Percentiles rank a stretch among this genome's conserved stretches.
phyloP scores from a whole-genome alignment of 2,113 vertebrate species.

The Oreochromis spilurus region DNA sequence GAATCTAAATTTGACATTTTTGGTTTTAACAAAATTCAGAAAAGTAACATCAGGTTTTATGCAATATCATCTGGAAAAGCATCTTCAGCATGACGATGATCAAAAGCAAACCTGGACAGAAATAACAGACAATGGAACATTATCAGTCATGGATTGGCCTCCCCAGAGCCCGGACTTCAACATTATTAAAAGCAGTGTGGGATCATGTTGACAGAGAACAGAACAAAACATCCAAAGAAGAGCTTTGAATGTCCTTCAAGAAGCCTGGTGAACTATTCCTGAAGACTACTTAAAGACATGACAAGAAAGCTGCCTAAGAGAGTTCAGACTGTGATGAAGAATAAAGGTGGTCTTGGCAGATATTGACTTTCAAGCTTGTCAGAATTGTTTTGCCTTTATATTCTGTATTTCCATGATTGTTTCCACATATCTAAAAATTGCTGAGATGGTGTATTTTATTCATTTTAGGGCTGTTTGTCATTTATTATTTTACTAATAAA shows the following conservation, averaged over 20 bases:
- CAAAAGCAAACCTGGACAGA: neutral
- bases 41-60: neutral
- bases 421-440: neutral
- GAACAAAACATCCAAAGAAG: neutral
- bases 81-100: neutral
- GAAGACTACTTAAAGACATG: neutral
- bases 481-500: neutral
- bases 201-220: neutral
- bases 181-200: neutral
- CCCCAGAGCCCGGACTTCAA: accelerated
- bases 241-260: neutral
- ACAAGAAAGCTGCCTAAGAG: neutral
- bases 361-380: neutral
- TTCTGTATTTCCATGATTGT: neutral
- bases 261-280: neutral
- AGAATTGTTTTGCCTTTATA: neutral
- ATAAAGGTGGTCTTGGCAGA: neutral
- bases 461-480: neutral
- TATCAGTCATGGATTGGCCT: neutral
- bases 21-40: neutral
- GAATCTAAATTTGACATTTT: neutral
- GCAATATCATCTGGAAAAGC: neutral
- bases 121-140: neutral
- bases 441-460: neutral
- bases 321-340: neutral